Conservation (phyloP, 2,113 vertebrate species). For the Ardeotis arabs region DNA sequence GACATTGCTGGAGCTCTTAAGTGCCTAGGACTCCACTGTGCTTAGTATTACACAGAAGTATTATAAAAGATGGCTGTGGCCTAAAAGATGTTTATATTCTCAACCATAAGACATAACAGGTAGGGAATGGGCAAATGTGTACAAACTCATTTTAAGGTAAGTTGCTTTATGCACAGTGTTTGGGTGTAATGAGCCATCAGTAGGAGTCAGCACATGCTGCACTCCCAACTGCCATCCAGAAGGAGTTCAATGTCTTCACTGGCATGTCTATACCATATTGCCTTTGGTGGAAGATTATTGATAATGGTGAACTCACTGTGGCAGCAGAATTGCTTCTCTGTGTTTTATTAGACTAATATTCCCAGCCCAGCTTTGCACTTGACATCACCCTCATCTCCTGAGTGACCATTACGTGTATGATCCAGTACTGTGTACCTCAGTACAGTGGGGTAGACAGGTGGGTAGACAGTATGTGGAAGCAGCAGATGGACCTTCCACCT, state of each 20-base stretch:
- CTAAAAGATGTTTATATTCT: background rate
- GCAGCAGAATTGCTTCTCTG: background rate
- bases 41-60: background rate
- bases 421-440: background rate
- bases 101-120: background rate
- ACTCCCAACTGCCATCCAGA: background rate
- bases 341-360: background rate
- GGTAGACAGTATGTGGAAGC: background rate
- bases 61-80: background rate
- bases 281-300: background rate
- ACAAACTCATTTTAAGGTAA: background rate
- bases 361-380: background rate
- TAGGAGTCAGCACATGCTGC: background rate
- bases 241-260: background rate
- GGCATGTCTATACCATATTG: background rate
- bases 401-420: background rate
- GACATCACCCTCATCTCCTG: background rate
- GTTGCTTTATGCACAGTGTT: background rate
- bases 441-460: background rate
- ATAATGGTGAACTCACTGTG: background rate
- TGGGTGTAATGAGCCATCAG: background rate
- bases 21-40: background rate
- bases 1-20: background rate
- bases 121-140: background rate
- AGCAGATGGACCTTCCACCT: background rate